These are phyloP conservation scores for Girardinichthys multiradiatus DNA, from an alignment of 2,113 vertebrate species.

Conservation along the genomic window DNA sequence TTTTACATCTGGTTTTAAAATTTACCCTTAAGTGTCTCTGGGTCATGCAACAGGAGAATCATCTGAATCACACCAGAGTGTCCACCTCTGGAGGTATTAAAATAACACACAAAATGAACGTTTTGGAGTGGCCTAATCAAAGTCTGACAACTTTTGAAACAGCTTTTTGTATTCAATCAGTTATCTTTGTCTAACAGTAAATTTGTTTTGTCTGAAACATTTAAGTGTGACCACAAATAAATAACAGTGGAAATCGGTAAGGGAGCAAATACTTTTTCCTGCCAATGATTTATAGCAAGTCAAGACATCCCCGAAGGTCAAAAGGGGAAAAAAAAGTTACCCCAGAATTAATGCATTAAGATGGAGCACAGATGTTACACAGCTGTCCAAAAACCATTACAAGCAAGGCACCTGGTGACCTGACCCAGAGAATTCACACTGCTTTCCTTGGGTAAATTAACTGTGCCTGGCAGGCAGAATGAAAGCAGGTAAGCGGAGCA, in stretches of 20 bases:
- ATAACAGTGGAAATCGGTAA: background rate
- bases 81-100: no score
- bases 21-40: no score
- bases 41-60: no score
- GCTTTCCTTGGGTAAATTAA: constrained; percentile 5
- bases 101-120: no score
- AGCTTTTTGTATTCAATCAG: background rate
- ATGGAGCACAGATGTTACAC: background rate
- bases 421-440: constrained; percentile 21
- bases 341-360: constrained; percentile 8
- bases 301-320: constrained; percentile 11
- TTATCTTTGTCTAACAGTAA: background rate
- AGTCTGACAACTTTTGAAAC: no score
- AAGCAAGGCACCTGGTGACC: constrained; percentile 35
- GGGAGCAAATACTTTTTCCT: background rate
- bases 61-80: no score
- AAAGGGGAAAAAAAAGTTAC: background rate
- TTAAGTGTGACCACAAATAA: background rate
- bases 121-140: no score
- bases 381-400: constrained; percentile 1
- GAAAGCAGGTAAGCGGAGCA: constrained; percentile 28
- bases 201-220: background rate
- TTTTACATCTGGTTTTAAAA: no score
- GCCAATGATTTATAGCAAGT: background rate
- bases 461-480: constrained; percentile 22